phyloP scores from a whole-genome alignment of 2,113 vertebrate genomes.

The Todiramphus chloris region DNA sequence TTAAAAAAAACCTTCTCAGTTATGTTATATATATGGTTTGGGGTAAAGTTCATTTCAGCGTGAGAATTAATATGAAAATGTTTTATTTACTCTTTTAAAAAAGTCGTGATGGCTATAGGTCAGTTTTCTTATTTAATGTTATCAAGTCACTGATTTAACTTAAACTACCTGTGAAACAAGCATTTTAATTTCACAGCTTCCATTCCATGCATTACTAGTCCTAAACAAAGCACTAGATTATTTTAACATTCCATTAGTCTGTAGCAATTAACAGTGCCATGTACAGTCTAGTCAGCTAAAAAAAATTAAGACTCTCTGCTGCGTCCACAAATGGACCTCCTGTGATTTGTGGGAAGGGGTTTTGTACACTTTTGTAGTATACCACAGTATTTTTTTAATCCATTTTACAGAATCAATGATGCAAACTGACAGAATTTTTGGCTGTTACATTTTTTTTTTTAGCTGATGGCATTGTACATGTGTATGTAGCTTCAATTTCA shows the following conservation, averaged over 20 bases:
- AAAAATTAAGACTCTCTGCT: not conserved
- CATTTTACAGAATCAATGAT: not conserved
- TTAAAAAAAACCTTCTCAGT: not conserved
- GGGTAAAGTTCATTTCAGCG: not conserved
- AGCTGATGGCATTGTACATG: constrained; percentile 43
- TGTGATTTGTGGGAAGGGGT: not conserved
- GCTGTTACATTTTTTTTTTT: constrained; percentile 33
- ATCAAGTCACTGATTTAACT: constrained; percentile 61
- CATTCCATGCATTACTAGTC: constrained; percentile 77
- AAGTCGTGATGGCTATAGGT: not conserved
- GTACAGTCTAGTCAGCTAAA: constrained; percentile 69
- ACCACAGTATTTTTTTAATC: not conserved
- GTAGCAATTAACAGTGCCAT: constrained; percentile 78
- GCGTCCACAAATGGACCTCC: not conserved
- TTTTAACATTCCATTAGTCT: constrained; percentile 80
- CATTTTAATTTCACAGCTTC: constrained; percentile 79
- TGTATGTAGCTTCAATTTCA: constrained; percentile 51
- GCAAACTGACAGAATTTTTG: constrained; percentile 1
- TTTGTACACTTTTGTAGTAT: not conserved
- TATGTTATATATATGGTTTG: not conserved
- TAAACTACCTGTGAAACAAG: constrained; percentile 64
- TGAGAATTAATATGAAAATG: not conserved
- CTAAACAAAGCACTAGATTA: constrained; percentile 69
- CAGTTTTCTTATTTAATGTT: not conserved
- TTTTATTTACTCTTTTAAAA: not conserved